phyloP scores from a whole-genome alignment of 2,888 invertebrate species.

The Machimus atricapillus region DNA sequence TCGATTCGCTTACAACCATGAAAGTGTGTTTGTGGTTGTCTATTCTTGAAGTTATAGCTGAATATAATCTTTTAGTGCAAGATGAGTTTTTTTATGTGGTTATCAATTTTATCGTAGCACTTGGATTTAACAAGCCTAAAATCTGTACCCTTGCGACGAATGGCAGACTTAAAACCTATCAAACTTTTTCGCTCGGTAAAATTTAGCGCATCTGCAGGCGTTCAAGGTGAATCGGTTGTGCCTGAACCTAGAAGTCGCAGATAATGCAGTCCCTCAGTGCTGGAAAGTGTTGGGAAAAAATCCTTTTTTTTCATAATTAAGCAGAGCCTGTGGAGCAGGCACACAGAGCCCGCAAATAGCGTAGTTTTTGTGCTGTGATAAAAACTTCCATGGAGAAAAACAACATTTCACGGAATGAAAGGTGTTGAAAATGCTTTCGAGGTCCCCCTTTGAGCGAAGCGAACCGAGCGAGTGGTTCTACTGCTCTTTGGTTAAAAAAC shows the following conservation, averaged over 20 bases:
- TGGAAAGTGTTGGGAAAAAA: not conserved
- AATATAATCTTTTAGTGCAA: not conserved
- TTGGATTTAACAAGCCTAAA: not conserved
- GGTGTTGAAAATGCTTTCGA: not conserved
- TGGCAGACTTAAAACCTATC: not conserved
- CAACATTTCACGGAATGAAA: not conserved
- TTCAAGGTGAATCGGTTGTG: not conserved
- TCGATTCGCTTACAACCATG: not conserved
- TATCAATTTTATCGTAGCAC: not conserved
- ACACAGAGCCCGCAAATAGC: not conserved
- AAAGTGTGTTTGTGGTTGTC: not conserved
- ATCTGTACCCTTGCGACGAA: not conserved
- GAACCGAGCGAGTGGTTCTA: not conserved
- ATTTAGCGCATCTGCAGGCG: not conserved
- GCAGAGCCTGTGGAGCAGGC: not conserved
- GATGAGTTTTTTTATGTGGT: not conserved
- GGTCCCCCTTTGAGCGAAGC: not conserved
- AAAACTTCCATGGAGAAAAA: not conserved
- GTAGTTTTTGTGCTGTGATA: not conserved
- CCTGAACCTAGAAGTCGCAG: not conserved
- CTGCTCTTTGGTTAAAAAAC: not conserved
- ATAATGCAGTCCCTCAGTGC: not conserved
- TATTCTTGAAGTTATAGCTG: not conserved
- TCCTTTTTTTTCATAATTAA: not conserved
- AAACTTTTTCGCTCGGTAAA: not conserved